Percentiles rank a stretch among this genome's conserved stretches.
Conservation (phyloP, 2,113 vertebrate species). For the Andinoacara biseriatus region DNA sequence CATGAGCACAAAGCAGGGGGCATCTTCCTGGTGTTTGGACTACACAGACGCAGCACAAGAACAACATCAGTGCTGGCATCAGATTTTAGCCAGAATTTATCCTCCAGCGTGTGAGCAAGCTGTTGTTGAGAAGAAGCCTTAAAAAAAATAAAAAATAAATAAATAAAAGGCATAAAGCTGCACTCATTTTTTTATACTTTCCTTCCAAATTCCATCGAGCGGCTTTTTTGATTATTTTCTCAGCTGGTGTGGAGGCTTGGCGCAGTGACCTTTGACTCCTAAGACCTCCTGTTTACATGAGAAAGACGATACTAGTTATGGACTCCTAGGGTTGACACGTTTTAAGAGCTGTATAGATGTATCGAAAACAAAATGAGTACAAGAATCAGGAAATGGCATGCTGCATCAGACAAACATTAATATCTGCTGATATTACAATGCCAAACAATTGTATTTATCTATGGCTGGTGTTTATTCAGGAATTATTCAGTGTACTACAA, state of each 20-base stretch:
- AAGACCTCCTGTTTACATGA: background rate
- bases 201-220: slow-evolving; percentile 6
- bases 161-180: slow-evolving; percentile 33
- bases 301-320: background rate
- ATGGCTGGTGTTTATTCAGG: background rate
- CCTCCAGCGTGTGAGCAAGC: slow-evolving; percentile 34
- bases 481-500: background rate
- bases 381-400: background rate
- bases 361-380: background rate
- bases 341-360: background rate
- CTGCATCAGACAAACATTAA: background rate
- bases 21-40: slow-evolving; percentile 21
- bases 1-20: background rate
- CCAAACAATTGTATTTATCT: background rate
- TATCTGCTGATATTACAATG: background rate
- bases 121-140: slow-evolving; percentile 22
- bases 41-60: slow-evolving; percentile 7
- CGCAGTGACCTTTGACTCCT: slow-evolving; percentile 25
- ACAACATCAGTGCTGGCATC: slow-evolving; percentile 18
- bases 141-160: accelerated
- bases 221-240: slow-evolving; percentile 40
- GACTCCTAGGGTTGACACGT: background rate
- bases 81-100: slow-evolving; percentile 40
- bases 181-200: background rate
- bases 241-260: slow-evolving; percentile 36